These are phyloP conservation scores for Chaunax sp. DNA, from an alignment of 2,797 vertebrate species.

Conservation along the genomic window DNA sequence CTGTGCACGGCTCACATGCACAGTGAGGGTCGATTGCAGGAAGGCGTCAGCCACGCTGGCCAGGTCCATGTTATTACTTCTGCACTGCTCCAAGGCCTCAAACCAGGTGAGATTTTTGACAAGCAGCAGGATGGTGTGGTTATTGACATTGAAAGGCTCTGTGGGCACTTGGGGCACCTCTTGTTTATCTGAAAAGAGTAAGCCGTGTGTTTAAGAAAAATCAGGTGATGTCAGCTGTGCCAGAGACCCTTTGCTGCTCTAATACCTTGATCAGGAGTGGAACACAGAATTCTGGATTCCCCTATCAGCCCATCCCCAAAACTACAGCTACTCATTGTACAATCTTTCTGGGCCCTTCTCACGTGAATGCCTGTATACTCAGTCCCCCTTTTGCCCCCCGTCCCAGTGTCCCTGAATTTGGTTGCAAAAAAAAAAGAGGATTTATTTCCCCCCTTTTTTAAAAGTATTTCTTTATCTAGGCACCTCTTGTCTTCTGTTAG, in stretches of 20 bases:
- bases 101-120: constrained; percentile 89
- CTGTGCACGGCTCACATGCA: constrained; percentile 75
- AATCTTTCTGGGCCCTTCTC: too few species aligned
- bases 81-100: constrained; percentile 85
- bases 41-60: constrained; percentile 89
- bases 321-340: too few species aligned
- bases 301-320: too few species aligned
- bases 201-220: background rate
- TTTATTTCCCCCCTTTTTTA: too few species aligned
- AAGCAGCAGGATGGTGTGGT: constrained; percentile 87
- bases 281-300: too few species aligned
- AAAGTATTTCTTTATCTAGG: too few species aligned
- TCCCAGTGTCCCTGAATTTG: too few species aligned
- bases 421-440: too few species aligned
- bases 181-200: constrained; percentile 73
- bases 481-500: too few species aligned
- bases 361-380: too few species aligned
- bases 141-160: constrained; percentile 72
- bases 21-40: constrained; percentile 88
- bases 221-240: background rate
- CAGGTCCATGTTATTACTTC: constrained; percentile 82
- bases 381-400: too few species aligned
- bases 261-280: background rate
- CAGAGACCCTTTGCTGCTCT: background rate
- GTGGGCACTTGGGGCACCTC: constrained; percentile 66